Evolutionary conservation across 2,888 invertebrate genomes (phyloP).

Genomic region (Apamea monoglypha): DNA sequence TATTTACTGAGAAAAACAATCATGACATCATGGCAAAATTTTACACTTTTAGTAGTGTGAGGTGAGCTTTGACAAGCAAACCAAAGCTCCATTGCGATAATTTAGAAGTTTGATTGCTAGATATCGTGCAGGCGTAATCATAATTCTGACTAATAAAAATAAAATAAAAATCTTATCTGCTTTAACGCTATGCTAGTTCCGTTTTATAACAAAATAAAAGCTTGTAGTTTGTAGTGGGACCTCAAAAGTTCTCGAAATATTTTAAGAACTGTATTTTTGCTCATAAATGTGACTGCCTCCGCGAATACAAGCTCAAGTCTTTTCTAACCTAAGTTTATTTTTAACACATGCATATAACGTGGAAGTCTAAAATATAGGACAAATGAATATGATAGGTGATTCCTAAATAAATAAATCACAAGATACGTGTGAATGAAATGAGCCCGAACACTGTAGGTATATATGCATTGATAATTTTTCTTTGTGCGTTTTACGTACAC

Average conservation of each 20-base stretch:
- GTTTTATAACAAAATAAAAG: background rate
- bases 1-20: background rate
- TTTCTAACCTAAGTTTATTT: slow-evolving; percentile 17
- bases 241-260: slow-evolving; percentile 12
- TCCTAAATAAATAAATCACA: slow-evolving; percentile 70
- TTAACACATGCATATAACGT: slow-evolving; percentile 19
- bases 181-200: background rate
- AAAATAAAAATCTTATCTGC: no score
- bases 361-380: slow-evolving; percentile 64
- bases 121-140: no score
- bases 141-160: no score
- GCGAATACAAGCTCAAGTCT: slow-evolving; percentile 17
- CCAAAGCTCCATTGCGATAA: no score
- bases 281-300: background rate
- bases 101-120: no score
- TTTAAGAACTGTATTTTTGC: background rate
- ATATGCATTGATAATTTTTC: slow-evolving; percentile 70
- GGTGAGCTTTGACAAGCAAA: no score
- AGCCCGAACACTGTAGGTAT: slow-evolving; percentile 63
- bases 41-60: no score
- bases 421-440: slow-evolving; percentile 66
- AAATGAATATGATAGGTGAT: slow-evolving; percentile 61
- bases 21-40: background rate
- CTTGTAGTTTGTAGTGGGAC: slow-evolving; percentile 7
- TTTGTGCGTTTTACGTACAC: slow-evolving; percentile 69